Conservation (phyloP, 2,113 vertebrate genomes). For the Pelusios castaneus region DNA sequence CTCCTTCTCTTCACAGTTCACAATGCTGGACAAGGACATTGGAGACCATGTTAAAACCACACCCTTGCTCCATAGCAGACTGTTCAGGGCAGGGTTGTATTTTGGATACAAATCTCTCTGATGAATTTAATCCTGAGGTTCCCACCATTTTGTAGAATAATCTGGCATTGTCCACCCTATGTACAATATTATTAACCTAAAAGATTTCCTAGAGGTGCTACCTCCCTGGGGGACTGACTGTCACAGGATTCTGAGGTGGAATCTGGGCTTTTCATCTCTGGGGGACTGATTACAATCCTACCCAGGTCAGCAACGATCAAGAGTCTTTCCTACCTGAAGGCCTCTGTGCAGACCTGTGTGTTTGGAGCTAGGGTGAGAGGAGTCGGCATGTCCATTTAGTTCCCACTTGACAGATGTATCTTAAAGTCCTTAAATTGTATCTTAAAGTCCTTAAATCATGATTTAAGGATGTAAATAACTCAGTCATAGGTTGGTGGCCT, state of each 20-base stretch:
- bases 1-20: background rate
- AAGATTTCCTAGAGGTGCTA: background rate
- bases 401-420: background rate
- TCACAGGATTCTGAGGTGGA: background rate
- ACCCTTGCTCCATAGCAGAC: background rate
- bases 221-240: background rate
- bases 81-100: background rate
- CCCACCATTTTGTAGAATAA: background rate
- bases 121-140: background rate
- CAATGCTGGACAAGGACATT: background rate
- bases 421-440: too few species aligned
- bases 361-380: background rate
- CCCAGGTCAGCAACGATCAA: background rate
- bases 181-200: background rate
- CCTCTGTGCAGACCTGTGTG: background rate
- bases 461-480: too few species aligned
- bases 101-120: background rate
- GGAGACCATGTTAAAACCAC: background rate
- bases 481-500: too few species aligned
- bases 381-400: background rate
- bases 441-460: too few species aligned
- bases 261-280: background rate
- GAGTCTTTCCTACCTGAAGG: background rate
- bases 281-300: background rate
- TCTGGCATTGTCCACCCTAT: background rate